Evolutionary conservation across 64 coral and sea anemone genomes (phyloP), one percentile per base, ranked within the genome.

Genomic region (Trachythela sp.): DNA sequence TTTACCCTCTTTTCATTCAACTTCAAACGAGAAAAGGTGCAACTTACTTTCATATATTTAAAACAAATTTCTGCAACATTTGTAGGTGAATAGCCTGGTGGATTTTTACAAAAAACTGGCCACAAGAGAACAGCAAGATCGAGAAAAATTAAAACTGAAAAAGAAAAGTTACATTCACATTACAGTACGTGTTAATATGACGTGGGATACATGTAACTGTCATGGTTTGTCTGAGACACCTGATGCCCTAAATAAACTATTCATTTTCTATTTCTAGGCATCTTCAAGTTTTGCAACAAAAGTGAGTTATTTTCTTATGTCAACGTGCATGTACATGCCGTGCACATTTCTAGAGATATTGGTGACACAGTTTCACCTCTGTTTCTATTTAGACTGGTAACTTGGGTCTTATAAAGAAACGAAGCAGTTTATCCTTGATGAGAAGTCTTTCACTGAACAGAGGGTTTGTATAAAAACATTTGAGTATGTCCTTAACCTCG

Each of bases 91-190:
- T 17, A 84, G 49, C 9, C 88, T 97, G 38, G 91, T 97, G 36
- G 95, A 97, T 10, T 97, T 92, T 72, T 97, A 97, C 84, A 87
- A 92, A 58, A 93, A 97, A 80, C 93, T 97, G 64, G 95, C 95
- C 48, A 86, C 90, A 27, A 97, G 94, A 59, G 95, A 97, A 83
- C 94, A 94, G 48, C 84, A 90, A 31, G 95, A 97, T 31, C 90
- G 93, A 70, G 95, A 97, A 85, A 94, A 94, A 89, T 91, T 92
- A 89, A 98, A 80, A 80, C 34, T 80, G 30, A 80, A 39, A 18
- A 80, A 80, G 35, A 80, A 80, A 39, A 80, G 37, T 35, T 80
- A 80, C 35, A 80, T 80, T 80, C 75, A 80, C 37, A 35, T 80
- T 0, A 80, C 75, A 80, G 75, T 80, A 37, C 4, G 75, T 68